Evolutionary conservation across 2,113 vertebrate species (phyloP).

Genomic region (Pleuronectes platessa): DNA sequence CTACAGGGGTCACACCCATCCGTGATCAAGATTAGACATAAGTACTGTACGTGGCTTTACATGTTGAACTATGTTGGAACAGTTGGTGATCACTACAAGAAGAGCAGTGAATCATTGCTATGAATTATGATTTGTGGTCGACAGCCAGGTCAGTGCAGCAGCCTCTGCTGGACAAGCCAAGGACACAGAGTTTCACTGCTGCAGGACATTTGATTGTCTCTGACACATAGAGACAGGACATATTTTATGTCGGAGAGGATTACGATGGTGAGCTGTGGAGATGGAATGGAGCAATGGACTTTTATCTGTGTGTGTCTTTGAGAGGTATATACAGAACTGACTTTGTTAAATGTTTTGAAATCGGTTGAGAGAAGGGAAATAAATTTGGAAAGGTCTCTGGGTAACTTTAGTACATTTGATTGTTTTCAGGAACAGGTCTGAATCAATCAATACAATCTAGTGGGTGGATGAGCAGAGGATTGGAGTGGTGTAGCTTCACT

Average conservation of each 20-base stretch:
- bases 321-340: neutral
- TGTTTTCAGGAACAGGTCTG: neutral
- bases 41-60: neutral
- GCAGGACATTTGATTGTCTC: too few relatives aligned
- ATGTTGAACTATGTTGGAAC: neutral
- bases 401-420: slow-evolving; percentile 7
- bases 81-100: neutral
- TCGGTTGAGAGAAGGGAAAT: neutral
- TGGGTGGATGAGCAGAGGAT: neutral
- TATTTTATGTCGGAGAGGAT: too few relatives aligned
- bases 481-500: neutral
- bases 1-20: neutral
- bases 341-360: neutral
- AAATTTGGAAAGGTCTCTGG: neutral
- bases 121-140: too few relatives aligned
- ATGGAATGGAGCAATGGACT: too few relatives aligned
- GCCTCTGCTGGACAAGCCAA: too few relatives aligned
- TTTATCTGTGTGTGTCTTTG: neutral
- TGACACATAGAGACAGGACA: too few relatives aligned
- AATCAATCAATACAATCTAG: neutral
- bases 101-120: too few relatives aligned
- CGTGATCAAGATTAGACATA: neutral
- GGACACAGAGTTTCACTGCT: too few relatives aligned
- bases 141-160: too few relatives aligned
- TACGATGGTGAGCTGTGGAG: neutral